Percentiles rank a stretch among this genome's conserved stretches.
Conservation (phyloP, 2,113 vertebrate species). For the Falco punctatus region DNA sequence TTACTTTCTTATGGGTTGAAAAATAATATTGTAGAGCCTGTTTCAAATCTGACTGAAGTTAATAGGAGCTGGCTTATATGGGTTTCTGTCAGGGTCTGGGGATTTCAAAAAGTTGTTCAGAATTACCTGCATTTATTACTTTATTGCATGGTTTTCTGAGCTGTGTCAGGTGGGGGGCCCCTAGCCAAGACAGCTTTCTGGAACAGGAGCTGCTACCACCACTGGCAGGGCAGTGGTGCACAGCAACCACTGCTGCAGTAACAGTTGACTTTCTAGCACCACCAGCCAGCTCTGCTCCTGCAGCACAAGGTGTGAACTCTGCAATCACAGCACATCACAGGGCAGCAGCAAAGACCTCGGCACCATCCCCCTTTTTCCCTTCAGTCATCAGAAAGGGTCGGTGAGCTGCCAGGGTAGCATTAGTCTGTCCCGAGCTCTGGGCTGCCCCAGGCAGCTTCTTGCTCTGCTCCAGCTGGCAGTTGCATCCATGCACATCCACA, state of each 20-base stretch:
- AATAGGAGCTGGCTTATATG: background rate
- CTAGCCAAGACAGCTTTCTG: background rate
- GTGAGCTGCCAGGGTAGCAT: background rate
- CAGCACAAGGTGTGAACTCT: background rate
- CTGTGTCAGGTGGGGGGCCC: background rate
- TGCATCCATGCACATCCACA: fast-evolving
- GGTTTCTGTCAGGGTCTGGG: background rate
- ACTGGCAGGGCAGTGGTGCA: fast-evolving
- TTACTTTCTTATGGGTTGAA: background rate
- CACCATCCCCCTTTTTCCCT: too few species aligned
- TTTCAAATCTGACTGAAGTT: conserved; percentile 9
- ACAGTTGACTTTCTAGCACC: background rate
- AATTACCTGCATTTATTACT: background rate
- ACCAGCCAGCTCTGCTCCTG: background rate
- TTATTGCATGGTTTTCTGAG: fast-evolving
- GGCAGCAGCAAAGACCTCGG: background rate
- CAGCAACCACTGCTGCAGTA: background rate
- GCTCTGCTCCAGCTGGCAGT: background rate
- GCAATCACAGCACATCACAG: fast-evolving
- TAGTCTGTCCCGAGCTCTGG: background rate
- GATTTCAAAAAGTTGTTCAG: background rate
- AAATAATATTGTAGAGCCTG: background rate
- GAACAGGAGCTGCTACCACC: background rate
- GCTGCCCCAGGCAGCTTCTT: background rate
- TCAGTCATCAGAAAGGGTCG: background rate